Conservation (phyloP, 2,113 vertebrate species). For the Lagenorhynchus albirostris region DNA sequence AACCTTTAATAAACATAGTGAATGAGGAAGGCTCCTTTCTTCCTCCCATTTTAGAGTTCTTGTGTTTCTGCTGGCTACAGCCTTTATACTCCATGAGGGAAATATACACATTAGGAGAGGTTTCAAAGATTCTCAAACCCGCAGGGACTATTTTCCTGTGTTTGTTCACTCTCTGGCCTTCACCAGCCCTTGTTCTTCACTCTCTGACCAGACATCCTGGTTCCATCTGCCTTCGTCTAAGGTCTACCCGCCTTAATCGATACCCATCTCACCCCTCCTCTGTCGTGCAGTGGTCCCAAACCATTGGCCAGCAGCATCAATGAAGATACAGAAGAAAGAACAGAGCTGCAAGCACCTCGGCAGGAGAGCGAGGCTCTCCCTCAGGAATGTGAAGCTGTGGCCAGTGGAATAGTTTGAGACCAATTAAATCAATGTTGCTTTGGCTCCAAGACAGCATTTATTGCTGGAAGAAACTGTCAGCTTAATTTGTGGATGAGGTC, state of each 20-base stretch:
- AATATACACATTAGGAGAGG: neutral
- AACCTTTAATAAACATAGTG: neutral
- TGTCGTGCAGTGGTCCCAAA: neutral
- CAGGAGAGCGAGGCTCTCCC: neutral
- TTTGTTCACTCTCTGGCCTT: neutral
- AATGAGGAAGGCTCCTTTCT: neutral
- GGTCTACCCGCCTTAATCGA: neutral
- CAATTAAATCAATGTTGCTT: constrained; percentile 38
- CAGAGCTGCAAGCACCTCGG: neutral
- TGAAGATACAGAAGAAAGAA: neutral
- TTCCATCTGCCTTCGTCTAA: neutral
- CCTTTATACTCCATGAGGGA: neutral
- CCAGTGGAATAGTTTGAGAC: neutral
- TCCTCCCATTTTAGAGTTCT: neutral
- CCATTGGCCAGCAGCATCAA: neutral
- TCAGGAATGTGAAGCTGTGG: neutral
- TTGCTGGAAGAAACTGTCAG: constrained; percentile 17
- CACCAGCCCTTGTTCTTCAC: neutral
- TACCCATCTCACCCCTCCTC: neutral
- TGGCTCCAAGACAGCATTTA: constrained; percentile 50
- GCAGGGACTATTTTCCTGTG: neutral
- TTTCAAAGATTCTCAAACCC: neutral
- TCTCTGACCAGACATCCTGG: neutral
- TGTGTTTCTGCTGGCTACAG: neutral
- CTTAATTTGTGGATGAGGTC: constrained; percentile 59